Evolutionary conservation across 2,888 invertebrate species (phyloP), one percentile per base, ranked within the genome.

Genomic region (Hyles lineata): DNA sequence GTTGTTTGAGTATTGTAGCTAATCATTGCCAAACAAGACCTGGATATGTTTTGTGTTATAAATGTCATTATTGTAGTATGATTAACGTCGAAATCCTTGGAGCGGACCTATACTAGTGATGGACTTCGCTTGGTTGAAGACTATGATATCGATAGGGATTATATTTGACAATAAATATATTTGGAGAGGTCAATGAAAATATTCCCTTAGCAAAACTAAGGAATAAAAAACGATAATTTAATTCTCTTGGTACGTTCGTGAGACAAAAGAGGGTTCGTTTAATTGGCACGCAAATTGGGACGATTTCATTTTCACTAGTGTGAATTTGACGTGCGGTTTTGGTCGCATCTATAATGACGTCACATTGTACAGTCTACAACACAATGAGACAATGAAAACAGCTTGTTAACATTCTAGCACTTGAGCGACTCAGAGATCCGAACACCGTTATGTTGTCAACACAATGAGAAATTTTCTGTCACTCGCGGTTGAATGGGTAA

Each of bases 391-490:
- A 43, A n/a, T 62, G 62, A 35, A 35, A 35, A 2, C n/a, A 35
- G 50, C 9, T 67, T 17, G n/a, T 11, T 60, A 62, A 67, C 23
- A 67, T 50, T 67, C 67, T 23, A 67, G 23, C 67, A 23, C 43
- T 50, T n/a, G 25, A 62, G n/a, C 17, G 55, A 1, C n/a, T n/a
- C 62, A 62, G n/a, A 67, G n/a, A 63, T 63, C 15, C 23, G 67
- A 11, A 50, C 50, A 67, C 67, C 67, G 67, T 67, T 67, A 67
- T 50, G 15, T 50, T 32, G 62, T 32, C 63, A 63, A 67, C 67
- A 67, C 67, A 67, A 67, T 67, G 67, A 67, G 67, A 67, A 67
- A 50, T 67, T 67, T 43, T 67, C 25, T 25, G 67, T 67, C 67
- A 67, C 23, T 67, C 43, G 50, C 23, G 23, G 43, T 50, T 67